Base-by-base conservation (phyloP, 2,113 vertebrate species). In the Astatotilapia flaviijosephi region DNA sequence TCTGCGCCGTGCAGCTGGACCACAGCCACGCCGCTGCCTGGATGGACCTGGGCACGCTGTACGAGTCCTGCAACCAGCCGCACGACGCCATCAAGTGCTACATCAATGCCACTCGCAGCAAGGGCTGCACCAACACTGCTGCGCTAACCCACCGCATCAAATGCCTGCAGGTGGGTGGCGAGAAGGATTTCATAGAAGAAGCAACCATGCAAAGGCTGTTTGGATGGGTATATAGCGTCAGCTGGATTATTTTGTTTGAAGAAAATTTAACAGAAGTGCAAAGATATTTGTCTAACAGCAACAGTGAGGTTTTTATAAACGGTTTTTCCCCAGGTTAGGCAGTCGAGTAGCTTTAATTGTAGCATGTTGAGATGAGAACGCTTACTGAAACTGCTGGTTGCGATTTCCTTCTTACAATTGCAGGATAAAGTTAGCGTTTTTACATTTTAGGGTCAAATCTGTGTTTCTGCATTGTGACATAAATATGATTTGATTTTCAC, bases 51-150 rank as follows among this genome's bases (percentile, higher is more conserved):
- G 99, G 99, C 95, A 99, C 98, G 62, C 97, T 99, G 40, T 99
- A 99, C 92, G 99, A 99, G 97, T 99, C 99, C 94, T 99, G 99
- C 95, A 98, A 98, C 97, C 99, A 99, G 96, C 98, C 98, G 95
- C 98, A 99, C 96, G 99, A 99, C 94, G 98, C 99, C 97, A 98
- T 99, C 97, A 99, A 99, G 97, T 99, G 98, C 97, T 99, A 99
- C 97, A 97, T 99, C 97, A 99, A 99, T 95, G 98, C 98, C 97
- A 98, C 98, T 62, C 97, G 98, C 97, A 99, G 98, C 97, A 99
- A 99, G 96, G 98, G 97, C 96, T 99, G 98, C 97, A 98, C 97
- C 97, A 99, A 99, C 97, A 97, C 97, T 92, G 95, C 97, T 91
- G 98, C 98, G 91, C 97, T 99, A 94, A 97, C 98, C 94, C 97